Conservation (phyloP, 2,113 vertebrate species). For the Cyprinodon tularosa region DNA sequence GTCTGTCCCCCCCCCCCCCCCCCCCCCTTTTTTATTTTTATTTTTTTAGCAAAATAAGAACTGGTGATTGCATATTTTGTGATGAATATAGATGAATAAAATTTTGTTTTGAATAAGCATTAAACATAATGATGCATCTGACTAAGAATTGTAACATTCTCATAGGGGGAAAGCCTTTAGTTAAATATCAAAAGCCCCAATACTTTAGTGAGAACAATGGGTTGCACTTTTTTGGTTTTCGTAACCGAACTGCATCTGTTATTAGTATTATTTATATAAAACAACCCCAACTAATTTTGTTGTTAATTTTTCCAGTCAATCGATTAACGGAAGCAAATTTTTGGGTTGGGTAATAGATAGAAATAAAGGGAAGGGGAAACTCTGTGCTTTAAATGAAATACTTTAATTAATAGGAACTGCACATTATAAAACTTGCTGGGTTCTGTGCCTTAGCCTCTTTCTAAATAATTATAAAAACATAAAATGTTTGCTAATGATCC, state of each 20-base stretch:
- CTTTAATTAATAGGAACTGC: neutral
- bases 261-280: too few species aligned
- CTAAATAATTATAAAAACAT: neutral
- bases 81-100: neutral
- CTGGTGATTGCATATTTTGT: neutral
- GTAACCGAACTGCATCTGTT: too few species aligned
- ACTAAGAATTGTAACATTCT: too few species aligned
- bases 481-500: neutral
- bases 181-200: too few species aligned
- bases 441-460: neutral
- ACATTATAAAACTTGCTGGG: neutral
- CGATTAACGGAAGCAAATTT: neutral
- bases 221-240: too few species aligned
- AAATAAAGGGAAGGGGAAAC: neutral
- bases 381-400: neutral
- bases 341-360: neutral
- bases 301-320: neutral
- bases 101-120: too few species aligned
- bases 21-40: too few species aligned
- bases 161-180: too few species aligned
- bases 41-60: constrained; percentile 6
- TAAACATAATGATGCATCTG: too few species aligned
- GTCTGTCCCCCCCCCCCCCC: too few species aligned
- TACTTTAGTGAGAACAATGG: too few species aligned
- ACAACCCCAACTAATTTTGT: too few species aligned